Conservation (phyloP, 1,140 invertebrate genomes). For the Brachionus rubens region DNA sequence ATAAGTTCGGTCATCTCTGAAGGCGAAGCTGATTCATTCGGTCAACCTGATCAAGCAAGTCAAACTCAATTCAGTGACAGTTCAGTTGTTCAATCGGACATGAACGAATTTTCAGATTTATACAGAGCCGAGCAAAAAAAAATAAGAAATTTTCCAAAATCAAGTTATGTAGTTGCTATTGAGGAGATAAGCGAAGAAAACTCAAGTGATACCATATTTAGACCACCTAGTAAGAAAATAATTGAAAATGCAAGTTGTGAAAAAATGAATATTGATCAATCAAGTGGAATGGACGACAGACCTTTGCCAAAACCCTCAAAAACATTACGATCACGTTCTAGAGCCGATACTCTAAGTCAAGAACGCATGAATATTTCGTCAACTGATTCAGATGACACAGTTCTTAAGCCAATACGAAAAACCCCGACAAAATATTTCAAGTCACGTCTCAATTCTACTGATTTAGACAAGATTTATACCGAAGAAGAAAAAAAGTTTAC, state of each 20-base stretch:
- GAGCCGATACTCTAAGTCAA: background rate
- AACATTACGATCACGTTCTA: background rate
- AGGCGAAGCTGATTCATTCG: background rate
- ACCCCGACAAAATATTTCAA: constrained; percentile 8
- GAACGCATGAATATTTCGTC: background rate
- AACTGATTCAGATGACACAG: background rate
- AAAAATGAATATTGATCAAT: background rate
- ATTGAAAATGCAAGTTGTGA: background rate
- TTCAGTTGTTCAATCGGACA: background rate
- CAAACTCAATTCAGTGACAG: background rate
- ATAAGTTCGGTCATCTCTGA: background rate
- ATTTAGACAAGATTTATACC: background rate
- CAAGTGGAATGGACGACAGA: no score
- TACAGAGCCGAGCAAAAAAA: background rate
- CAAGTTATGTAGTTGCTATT: background rate
- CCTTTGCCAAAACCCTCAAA: no score
- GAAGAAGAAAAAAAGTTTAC: constrained; percentile 6
- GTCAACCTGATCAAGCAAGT: background rate
- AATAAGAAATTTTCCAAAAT: background rate
- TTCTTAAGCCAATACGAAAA: background rate
- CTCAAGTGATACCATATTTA: constrained; percentile 17
- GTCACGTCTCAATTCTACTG: background rate
- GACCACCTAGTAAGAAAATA: background rate
- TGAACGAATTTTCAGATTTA: background rate
- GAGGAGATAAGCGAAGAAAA: background rate